phyloP scores from a whole-genome alignment of 2,113 vertebrate species.

The Eidolon helvum region DNA sequence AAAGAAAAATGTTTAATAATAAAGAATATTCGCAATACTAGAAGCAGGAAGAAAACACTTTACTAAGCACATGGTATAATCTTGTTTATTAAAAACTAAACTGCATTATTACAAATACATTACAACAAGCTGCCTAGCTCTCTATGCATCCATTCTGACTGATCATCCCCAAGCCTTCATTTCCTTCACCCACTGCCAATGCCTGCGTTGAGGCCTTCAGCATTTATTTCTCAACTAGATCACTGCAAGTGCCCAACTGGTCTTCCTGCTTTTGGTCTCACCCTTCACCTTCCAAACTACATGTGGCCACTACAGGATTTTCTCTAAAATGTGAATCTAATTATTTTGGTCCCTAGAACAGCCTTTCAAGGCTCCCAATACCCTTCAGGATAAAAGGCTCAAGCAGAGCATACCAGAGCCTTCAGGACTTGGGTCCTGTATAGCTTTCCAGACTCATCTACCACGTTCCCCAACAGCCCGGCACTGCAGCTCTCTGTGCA shows the following conservation, averaged over 20 bases:
- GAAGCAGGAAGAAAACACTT: background rate
- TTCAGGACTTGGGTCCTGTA: background rate
- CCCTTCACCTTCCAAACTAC: background rate
- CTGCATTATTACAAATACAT: no score
- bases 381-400: background rate
- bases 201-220: background rate
- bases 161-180: background rate
- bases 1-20: background rate
- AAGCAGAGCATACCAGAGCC: background rate
- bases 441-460: background rate
- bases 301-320: background rate
- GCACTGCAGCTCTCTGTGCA: accelerated
- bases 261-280: background rate
- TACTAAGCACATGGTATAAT: background rate
- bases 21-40: background rate
- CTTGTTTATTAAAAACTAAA: background rate
- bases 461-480: no score
- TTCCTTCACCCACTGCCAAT: background rate
- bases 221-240: background rate
- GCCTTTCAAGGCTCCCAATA: background rate
- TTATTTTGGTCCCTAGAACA: background rate
- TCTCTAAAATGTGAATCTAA: background rate
- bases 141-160: accelerated
- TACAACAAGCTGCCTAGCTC: background rate
- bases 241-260: background rate